Evolutionary conservation across 1,140 invertebrate genomes (phyloP).

Genomic region (Drosophila leontia): DNA sequence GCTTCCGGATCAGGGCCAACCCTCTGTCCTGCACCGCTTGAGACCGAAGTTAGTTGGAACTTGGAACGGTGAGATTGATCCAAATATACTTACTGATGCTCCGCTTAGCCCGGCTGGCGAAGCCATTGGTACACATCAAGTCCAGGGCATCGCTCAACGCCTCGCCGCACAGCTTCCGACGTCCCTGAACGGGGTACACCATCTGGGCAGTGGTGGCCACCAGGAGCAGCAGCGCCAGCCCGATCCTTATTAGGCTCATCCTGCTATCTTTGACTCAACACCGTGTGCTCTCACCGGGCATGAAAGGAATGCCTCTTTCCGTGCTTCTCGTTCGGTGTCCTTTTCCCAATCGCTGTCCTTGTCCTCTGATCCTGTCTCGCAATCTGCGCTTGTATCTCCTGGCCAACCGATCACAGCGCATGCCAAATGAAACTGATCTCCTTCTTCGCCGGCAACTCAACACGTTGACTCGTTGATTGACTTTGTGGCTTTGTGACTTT

Average conservation of each 20-base stretch:
- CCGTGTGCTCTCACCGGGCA: constrained; percentile 22
- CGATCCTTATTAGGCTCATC: constrained; percentile 43
- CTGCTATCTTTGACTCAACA: constrained; percentile 14
- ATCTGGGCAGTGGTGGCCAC: constrained; percentile 49
- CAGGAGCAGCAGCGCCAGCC: constrained; percentile 61
- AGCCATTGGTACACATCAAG: constrained; percentile 66
- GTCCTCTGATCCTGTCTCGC: constrained; percentile 26
- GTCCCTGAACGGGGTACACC: constrained; percentile 59
- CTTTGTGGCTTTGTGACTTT: constrained; percentile 39
- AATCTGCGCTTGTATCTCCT: constrained; percentile 15
- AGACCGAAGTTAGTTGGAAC: constrained; percentile 7
- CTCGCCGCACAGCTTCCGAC: constrained; percentile 65
- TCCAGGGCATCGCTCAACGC: constrained; percentile 64
- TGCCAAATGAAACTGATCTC: constrained; percentile 64
- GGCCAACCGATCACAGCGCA: constrained; percentile 54
- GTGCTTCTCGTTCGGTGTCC: constrained; percentile 5
- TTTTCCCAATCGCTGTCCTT: constrained; percentile 12
- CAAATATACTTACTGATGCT: constrained; percentile 51
- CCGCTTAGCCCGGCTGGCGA: constrained; percentile 48
- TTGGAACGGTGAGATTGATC: background rate
- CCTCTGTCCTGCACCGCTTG: constrained; percentile 32
- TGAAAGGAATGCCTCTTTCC: constrained; percentile 19
- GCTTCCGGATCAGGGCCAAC: constrained; percentile 6
- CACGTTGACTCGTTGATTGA: constrained; percentile 33
- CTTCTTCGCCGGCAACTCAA: background rate